A percentile compares a stretch with the other conserved stretches of the same genome.
Conservation (phyloP, 2,113 vertebrate genomes). For the Pelmatolapia mariae region DNA sequence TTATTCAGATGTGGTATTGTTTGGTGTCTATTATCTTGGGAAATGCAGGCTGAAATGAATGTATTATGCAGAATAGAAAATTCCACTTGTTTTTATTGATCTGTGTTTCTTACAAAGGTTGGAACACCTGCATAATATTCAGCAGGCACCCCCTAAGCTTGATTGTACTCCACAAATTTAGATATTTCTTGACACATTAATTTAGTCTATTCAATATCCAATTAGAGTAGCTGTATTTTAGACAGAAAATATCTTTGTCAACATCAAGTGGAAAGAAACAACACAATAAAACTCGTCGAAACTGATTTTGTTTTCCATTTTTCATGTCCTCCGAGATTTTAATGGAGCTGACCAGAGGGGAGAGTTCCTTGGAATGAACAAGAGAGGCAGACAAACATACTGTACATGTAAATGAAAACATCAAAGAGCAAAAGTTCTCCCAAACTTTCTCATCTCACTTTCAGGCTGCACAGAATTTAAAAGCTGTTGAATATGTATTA, state of each 20-base stretch:
- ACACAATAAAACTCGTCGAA: not conserved
- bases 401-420: conserved; percentile 21
- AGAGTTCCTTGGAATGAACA: not conserved
- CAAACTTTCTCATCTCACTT: not conserved
- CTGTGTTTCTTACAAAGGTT: not conserved
- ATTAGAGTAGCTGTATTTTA: not conserved
- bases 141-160: not conserved
- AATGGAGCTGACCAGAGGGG: not conserved
- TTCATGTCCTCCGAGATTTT: not conserved
- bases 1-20: not conserved
- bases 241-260: not conserved
- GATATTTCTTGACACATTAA: not conserved
- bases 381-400: not conserved
- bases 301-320: not conserved
- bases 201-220: not conserved
- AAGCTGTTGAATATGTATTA: conserved; percentile 40
- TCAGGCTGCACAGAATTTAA: not conserved
- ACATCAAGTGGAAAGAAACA: not conserved
- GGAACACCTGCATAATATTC: not conserved
- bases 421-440: conserved; percentile 7
- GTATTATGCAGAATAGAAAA: conserved; percentile 18
- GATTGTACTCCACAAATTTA: not conserved
- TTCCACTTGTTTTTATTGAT: conserved; percentile 10
- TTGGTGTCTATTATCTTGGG: not conserved
- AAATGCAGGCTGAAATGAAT: conserved; percentile 1